Evolutionary conservation across 2,888 invertebrate species (phyloP), one percentile per base, ranked within the genome.

Genomic region (Catocala sponsa): DNA sequence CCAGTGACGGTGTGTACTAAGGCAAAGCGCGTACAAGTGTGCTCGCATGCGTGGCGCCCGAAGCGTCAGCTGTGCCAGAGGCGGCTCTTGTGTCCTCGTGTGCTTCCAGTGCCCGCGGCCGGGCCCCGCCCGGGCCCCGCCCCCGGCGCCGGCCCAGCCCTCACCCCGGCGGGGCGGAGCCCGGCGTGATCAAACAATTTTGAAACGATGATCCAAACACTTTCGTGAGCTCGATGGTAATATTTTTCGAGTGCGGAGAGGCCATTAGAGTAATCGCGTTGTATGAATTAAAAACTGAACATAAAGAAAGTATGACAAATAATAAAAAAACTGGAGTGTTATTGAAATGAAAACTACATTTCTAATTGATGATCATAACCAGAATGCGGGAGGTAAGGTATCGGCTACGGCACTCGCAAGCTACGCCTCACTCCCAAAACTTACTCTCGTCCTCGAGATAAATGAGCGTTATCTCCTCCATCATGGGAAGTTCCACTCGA

Each of bases 381-480:
- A 94, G 91, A 94, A 94, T 95, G 95, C 94, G 94, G 94, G 95
- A 94, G 94, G 91, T 94, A 94, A 94, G 92, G 94, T 90, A 91
- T 92, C 91, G 90, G 92, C 95, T 94, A 94, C 94, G 89, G 94
- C 96, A 96, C 94, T 95, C 95, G 95, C 96, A 96, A 95, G 96
- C 95, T 95, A 95, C 94, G 92, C 95, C 94, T 93, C 94, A 93
- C 94, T 94, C 94, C 95, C 94, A 92, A 90, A 92, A 96, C 96
- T 96, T 96, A 96, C 96, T 95, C 95, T 96, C 96, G 97, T 97
- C 97, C 97, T 97, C 97, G 97, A 97, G 97, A 97, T 97, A 97
- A 96, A 97, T 97, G 96, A 97, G 97, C 95, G 97, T 97, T 95
- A 97, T 97, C 96, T 97, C 97, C 96, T 97, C 97, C 97, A 97